Conservation (phyloP, 2,113 vertebrate species). For the Emydura subglobosa region DNA sequence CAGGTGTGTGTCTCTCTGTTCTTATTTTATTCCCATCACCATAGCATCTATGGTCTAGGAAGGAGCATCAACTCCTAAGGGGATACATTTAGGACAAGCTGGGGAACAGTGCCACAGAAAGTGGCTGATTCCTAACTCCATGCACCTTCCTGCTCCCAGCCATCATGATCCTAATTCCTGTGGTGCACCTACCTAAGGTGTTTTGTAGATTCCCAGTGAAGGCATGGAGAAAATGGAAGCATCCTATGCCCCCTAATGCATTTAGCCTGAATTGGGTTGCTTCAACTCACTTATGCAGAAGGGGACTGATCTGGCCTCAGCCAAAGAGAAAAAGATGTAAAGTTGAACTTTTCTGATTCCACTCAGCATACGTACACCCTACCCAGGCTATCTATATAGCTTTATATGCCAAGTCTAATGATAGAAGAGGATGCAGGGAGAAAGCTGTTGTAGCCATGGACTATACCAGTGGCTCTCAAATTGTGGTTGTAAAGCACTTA, state of each 20-base stretch:
- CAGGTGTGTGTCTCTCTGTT: not conserved
- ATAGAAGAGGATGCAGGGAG: not conserved
- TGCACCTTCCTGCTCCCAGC: not conserved
- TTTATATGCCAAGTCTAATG: not conserved
- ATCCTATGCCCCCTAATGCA: not conserved
- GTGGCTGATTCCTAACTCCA: not conserved
- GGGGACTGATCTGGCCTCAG: not conserved
- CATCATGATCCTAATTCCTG: not conserved
- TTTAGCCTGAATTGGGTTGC: rapidly evolving
- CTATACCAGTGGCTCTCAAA: not conserved
- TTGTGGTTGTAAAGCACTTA: rapidly evolving
- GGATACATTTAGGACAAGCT: not conserved
- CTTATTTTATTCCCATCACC: not conserved
- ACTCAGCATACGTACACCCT: not conserved
- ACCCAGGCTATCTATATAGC: not conserved
- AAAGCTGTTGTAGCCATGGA: not conserved
- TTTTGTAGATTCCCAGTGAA: not conserved
- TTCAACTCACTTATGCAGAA: not conserved
- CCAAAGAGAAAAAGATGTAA: not conserved
- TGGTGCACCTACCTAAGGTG: not conserved
- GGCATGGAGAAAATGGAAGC: not conserved
- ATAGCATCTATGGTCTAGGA: not conserved
- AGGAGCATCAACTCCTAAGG: not conserved
- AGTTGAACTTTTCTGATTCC: not conserved
- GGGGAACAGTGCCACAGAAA: not conserved